Percentiles rank a stretch among this genome's conserved stretches.
Conservation (phyloP, 2,797 vertebrate genomes). For the Enteromius argenteus region DNA sequence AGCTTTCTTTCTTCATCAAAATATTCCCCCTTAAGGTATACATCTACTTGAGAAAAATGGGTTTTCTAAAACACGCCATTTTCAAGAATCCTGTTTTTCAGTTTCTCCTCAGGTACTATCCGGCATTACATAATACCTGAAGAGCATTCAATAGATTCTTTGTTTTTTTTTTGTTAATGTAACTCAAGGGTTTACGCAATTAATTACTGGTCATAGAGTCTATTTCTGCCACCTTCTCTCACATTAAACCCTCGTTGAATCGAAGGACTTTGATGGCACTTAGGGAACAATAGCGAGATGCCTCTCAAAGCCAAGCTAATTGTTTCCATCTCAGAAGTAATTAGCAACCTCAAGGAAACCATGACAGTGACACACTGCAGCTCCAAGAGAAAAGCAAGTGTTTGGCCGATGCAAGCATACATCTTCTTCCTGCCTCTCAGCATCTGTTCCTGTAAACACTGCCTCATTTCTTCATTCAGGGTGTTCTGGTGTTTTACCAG, state of each 20-base stretch:
- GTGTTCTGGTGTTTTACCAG: conserved; percentile 11
- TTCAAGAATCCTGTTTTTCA: conserved; percentile 8
- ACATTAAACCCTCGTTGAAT: conserved; percentile 59
- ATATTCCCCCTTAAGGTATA: neutral
- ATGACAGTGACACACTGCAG: conserved; percentile 44
- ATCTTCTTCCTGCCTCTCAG: neutral
- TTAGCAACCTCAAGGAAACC: conserved; percentile 65
- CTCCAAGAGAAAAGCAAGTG: conserved; percentile 12
- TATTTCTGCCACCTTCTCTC: conserved; percentile 56
- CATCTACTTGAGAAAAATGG: neutral
- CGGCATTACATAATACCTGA: conserved; percentile 12
- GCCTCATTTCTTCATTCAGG: neutral
- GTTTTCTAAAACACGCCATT: neutral
- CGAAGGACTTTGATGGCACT: conserved; percentile 45
- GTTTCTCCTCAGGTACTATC: conserved; percentile 34
- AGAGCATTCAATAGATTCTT: conserved; percentile 1
- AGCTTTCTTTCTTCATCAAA: neutral
- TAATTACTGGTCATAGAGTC: conserved; percentile 42
- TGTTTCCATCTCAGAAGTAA: conserved; percentile 77
- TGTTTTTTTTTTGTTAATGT: neutral
- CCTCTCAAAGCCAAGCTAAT: conserved; percentile 69
- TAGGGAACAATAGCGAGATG: conserved; percentile 59
- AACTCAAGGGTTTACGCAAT: conserved; percentile 5
- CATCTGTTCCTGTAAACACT: conserved; percentile 35
- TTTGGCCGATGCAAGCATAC: conserved; percentile 8